Percentiles rank a stretch among this genome's conserved stretches.
phyloP scores from a whole-genome alignment of 2,888 invertebrate species.

The Clepsis dumicolana region DNA sequence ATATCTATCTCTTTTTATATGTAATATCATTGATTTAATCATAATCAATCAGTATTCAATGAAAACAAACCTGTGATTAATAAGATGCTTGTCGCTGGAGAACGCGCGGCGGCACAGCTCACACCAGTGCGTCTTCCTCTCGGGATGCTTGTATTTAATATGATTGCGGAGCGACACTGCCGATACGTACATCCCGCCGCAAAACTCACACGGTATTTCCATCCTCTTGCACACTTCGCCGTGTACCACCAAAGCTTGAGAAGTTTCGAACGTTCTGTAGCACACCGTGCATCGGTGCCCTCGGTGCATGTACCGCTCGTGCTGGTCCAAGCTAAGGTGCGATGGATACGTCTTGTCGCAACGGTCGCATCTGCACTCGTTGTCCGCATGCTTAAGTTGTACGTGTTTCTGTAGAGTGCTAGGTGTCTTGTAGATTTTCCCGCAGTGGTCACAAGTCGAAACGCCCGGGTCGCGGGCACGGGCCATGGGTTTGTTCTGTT shows the following conservation, averaged over 20 bases:
- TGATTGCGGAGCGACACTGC: slow-evolving; percentile 65
- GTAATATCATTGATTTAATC: too few species aligned
- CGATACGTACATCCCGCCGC: slow-evolving; percentile 64
- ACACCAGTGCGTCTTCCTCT: slow-evolving; percentile 58
- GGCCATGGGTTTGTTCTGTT: slow-evolving; percentile 54
- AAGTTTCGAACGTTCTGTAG: slow-evolving; percentile 62
- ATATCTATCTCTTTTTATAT: too few species aligned
- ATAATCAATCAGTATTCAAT: too few species aligned
- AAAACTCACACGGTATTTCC: slow-evolving; percentile 59
- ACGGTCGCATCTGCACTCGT: slow-evolving; percentile 56
- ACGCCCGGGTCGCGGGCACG: slow-evolving; percentile 51
- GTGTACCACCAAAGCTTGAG: slow-evolving; percentile 55
- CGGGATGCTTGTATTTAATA: slow-evolving; percentile 67
- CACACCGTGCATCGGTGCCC: slow-evolving; percentile 64
- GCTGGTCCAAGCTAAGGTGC: slow-evolving; percentile 67
- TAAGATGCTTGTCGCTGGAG: slow-evolving; percentile 56
- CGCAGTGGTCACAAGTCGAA: slow-evolving; percentile 69
- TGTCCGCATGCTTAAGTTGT: slow-evolving; percentile 65
- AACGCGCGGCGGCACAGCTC: slow-evolving; percentile 63
- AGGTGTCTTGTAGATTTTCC: slow-evolving; percentile 67
- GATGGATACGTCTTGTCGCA: slow-evolving; percentile 72
- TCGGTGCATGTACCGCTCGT: slow-evolving; percentile 68
- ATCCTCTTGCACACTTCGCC: slow-evolving; percentile 55
- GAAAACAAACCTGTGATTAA: slow-evolving; percentile 56
- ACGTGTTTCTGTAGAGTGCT: slow-evolving; percentile 65